Percentiles rank a stretch among this genome's conserved stretches.
phyloP scores from a whole-genome alignment of 1,140 invertebrate genomes.

The Helicoverpa armigera region DNA sequence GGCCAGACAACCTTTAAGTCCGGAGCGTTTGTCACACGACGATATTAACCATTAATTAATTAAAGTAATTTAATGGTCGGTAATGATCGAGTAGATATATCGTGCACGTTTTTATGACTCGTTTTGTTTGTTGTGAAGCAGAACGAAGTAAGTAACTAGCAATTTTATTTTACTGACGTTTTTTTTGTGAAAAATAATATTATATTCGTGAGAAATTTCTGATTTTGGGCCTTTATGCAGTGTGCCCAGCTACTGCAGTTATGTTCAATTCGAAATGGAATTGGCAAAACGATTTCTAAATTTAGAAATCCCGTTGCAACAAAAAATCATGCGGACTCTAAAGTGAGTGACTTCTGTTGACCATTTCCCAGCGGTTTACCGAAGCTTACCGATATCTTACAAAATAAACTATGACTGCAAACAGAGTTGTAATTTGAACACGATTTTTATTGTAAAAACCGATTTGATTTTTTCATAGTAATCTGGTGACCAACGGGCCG shows the following conservation, averaged over 20 bases:
- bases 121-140: neutral
- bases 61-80: slow-evolving; percentile 38
- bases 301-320: slow-evolving; percentile 31
- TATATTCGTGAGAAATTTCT: neutral
- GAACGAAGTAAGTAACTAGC: slow-evolving; percentile 10
- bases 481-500: slow-evolving; percentile 71
- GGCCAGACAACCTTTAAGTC: slow-evolving; percentile 50
- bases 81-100: slow-evolving; percentile 33
- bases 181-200: neutral
- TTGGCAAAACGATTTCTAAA: slow-evolving; percentile 18
- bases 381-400: slow-evolving; percentile 43
- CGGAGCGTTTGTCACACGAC: slow-evolving; percentile 26
- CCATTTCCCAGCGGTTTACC: slow-evolving; percentile 52
- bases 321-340: slow-evolving; percentile 30
- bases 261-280: slow-evolving; percentile 16
- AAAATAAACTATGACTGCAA: slow-evolving; percentile 48
- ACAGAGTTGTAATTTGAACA: slow-evolving; percentile 50
- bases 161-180: neutral
- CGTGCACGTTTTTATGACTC: slow-evolving; percentile 4
- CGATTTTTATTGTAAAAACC: slow-evolving; percentile 61
- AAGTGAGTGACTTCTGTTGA: slow-evolving; percentile 41
- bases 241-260: neutral
- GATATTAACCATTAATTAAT: slow-evolving; percentile 43
- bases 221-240: neutral
- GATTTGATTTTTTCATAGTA: slow-evolving; percentile 53